These are phyloP conservation scores for Tetramorium simillimum DNA, from an alignment of 1,140 invertebrate species.

Conservation along the genomic window DNA sequence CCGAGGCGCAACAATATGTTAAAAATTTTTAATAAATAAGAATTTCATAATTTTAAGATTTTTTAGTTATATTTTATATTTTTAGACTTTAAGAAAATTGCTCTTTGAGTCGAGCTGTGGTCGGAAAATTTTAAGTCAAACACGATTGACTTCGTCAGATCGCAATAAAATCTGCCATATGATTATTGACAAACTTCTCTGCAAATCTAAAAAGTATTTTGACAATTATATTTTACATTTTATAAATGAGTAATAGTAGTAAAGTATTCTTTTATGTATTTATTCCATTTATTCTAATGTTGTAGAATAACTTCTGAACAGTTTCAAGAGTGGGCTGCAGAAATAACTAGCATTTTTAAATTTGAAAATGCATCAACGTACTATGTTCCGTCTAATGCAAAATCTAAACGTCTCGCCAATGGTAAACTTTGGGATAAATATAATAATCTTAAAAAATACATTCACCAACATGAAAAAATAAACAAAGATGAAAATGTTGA, in stretches of 20 bases:
- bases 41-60: no score
- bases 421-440: slow-evolving; percentile 20
- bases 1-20: no score
- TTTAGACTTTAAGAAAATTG: not conserved
- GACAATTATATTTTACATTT: no score
- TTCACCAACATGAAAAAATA: not conserved
- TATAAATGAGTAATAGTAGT: no score
- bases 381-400: not conserved
- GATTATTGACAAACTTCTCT: slow-evolving; percentile 2
- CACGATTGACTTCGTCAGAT: not conserved
- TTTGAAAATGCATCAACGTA: not conserved
- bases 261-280: no score
- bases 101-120: not conserved
- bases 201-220: not conserved
- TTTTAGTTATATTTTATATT: not conserved
- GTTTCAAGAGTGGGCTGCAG: not conserved
- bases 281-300: not conserved
- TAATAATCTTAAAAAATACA: not conserved
- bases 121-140: not conserved
- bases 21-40: no score
- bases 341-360: not conserved
- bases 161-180: not conserved
- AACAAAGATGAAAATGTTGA: not conserved
- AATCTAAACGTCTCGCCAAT: not conserved
- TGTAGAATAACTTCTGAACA: not conserved